phyloP scores from a whole-genome alignment of 2,797 vertebrate genomes.

The Crocodylus rhombifer region DNA sequence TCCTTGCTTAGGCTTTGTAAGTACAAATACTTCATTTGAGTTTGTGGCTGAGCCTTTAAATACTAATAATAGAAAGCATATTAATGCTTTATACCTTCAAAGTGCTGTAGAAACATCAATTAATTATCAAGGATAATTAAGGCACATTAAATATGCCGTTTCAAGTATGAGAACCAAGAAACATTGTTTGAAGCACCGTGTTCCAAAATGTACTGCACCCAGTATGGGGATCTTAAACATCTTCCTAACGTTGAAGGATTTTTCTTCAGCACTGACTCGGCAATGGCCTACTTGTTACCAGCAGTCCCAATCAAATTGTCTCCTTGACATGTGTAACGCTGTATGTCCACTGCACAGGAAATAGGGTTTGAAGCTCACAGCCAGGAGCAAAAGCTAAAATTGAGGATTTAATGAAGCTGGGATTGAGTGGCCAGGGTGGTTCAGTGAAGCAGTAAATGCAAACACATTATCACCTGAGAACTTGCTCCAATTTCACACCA shows the following conservation, averaged over 20 bases:
- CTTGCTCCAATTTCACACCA: slow-evolving; percentile 82
- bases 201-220: neutral
- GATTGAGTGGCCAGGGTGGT: slow-evolving; percentile 73
- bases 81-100: slow-evolving; percentile 69
- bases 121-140: slow-evolving; percentile 74
- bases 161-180: neutral
- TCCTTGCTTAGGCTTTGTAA: slow-evolving; percentile 67
- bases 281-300: slow-evolving; percentile 44
- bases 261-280: slow-evolving; percentile 46
- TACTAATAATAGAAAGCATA: slow-evolving; percentile 68
- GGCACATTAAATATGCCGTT: slow-evolving; percentile 61
- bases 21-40: slow-evolving; percentile 58
- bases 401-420: slow-evolving; percentile 79
- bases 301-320: slow-evolving; percentile 59
- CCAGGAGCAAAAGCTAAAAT: slow-evolving; percentile 70
- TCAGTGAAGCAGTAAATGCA: slow-evolving; percentile 83
- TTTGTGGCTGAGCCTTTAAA: slow-evolving; percentile 38
- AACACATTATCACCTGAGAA: slow-evolving; percentile 85
- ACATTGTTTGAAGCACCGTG: neutral
- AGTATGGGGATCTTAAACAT: slow-evolving; percentile 13
- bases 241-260: slow-evolving; percentile 28
- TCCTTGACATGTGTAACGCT: slow-evolving; percentile 70
- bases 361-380: slow-evolving; percentile 79
- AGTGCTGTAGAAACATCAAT: slow-evolving; percentile 59
- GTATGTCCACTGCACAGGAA: slow-evolving; percentile 76